Conservation (phyloP, 2,888 invertebrate species). For the Trachelus troglodyta region DNA sequence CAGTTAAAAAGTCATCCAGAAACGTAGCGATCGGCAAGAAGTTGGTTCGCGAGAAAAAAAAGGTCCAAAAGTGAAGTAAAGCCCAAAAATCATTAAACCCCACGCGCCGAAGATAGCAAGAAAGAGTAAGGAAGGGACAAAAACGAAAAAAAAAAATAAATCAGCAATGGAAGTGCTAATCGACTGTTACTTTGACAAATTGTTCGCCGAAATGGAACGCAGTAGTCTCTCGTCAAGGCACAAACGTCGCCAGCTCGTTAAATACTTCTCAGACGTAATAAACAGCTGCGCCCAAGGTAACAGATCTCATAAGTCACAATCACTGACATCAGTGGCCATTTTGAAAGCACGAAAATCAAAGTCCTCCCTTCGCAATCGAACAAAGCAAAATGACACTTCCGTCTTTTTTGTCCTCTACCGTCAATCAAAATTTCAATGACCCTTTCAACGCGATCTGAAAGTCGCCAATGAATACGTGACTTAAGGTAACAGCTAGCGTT, state of each 20-base stretch:
- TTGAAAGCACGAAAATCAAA: neutral
- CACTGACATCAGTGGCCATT: neutral
- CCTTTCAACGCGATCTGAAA: neutral
- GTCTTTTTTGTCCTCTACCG: neutral
- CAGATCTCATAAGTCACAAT: constrained; percentile 17
- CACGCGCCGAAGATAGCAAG: neutral
- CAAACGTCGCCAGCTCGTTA: constrained; percentile 78
- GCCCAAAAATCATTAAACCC: neutral
- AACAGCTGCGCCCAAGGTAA: constrained; percentile 77
- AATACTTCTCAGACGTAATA: constrained; percentile 83
- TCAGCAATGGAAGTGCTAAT: constrained; percentile 79
- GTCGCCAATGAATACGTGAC: neutral
- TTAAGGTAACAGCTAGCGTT: neutral
- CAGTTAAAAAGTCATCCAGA: neutral
- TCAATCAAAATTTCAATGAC: neutral
- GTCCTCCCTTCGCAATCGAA: neutral
- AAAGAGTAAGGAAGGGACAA: neutral
- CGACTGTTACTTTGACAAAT: constrained; percentile 82
- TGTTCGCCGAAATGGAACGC: constrained; percentile 78
- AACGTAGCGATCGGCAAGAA: neutral
- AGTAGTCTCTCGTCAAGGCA: constrained; percentile 79
- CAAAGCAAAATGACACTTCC: neutral
- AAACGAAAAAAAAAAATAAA: constrained; percentile 3
- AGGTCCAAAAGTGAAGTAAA: neutral
- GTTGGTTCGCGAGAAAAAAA: neutral